These are phyloP conservation scores for Callinectes sapidus DNA, from an alignment of 2,888 invertebrate species.

Conservation along the genomic window DNA sequence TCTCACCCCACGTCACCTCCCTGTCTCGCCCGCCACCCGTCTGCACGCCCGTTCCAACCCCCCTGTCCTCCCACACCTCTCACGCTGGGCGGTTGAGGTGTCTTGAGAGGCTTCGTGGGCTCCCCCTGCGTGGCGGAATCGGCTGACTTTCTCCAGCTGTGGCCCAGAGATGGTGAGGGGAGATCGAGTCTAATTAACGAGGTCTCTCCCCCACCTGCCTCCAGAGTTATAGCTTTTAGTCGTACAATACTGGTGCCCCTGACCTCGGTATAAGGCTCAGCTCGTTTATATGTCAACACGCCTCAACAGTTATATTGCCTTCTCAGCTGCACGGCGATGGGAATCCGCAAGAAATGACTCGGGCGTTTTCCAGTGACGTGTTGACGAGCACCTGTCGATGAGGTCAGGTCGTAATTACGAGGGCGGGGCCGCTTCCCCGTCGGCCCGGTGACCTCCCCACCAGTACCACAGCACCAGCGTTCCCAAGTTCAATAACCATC, in stretches of 20 bases:
- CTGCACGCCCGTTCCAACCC: conserved; percentile 2
- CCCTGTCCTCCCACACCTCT: background rate
- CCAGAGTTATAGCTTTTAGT: conserved; percentile 56
- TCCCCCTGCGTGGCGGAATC: background rate
- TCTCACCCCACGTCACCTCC: conserved; percentile 41
- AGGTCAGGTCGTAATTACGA: conserved; percentile 28
- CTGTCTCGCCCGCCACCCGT: conserved; percentile 15
- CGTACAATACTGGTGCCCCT: conserved; percentile 50
- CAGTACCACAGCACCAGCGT: conserved; percentile 24
- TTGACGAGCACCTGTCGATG: conserved; percentile 30
- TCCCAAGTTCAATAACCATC: conserved; percentile 34
- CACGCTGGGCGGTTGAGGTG: conserved; percentile 9
- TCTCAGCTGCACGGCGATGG: conserved; percentile 4
- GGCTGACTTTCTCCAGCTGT: background rate
- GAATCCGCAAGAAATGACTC: conserved; percentile 25
- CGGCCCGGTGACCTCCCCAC: conserved; percentile 21
- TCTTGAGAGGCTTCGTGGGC: conserved; percentile 18
- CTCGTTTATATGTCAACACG: background rate
- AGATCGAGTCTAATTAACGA: conserved; percentile 36
- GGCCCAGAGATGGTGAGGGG: background rate
- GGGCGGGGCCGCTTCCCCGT: conserved; percentile 24
- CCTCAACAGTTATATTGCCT: background rate
- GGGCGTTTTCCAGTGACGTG: conserved; percentile 7
- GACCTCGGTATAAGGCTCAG: conserved; percentile 13
- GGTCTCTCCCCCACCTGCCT: conserved; percentile 51